Evolutionary conservation across 2,888 invertebrate genomes (phyloP), one percentile per base, ranked within the genome.

Genomic region (Siphlonurus alternatus): DNA sequence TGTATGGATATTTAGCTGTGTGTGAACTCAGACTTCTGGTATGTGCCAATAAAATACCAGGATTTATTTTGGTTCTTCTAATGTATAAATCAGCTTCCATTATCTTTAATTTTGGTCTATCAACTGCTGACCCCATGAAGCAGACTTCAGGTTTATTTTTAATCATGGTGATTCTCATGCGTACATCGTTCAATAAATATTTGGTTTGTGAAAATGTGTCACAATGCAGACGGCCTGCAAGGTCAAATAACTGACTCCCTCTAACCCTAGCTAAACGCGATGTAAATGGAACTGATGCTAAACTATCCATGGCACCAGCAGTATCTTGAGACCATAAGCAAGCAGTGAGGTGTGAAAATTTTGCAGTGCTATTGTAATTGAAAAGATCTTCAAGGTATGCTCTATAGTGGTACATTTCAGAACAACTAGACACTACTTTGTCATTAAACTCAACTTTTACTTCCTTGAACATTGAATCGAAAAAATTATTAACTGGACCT

Each of bases 131-230:
- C 5, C 7, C 25, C 23, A 23, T 61, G 3, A 61, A 25, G 18
- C 19, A 10, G 56, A n/a, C 7, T 19, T 20, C n/a, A 56, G n/a
- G 7, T 10, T 18, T 18, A 23, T 20, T 23, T 60, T 22, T 3
- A 10, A 56, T n/a, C 5, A 60, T 5, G 5, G 20, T 60, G 23
- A 60, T 7, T 23, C 60, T 22, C 23, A 60, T 15, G 20, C 23
- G 23, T 3, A 60, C 60, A 22, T 38, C 61, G 19, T 38, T 61
- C 18, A 61, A 61, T 10, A 61, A 38, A 25, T 25, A 61, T 60
- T 60, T 60, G 2, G 20, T 18, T 5, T 20, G n/a, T 22, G 18
- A 23, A 23, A 60, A 60, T 7, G 23, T 22, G 23, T 60, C 56
- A 56, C 56, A 56, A 56, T 56, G 56, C 22, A 56, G 7, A 10